Evolutionary conservation across 1,140 invertebrate species (phyloP), one percentile per base, ranked within the genome.

Genomic region (Conus betulinus): DNA sequence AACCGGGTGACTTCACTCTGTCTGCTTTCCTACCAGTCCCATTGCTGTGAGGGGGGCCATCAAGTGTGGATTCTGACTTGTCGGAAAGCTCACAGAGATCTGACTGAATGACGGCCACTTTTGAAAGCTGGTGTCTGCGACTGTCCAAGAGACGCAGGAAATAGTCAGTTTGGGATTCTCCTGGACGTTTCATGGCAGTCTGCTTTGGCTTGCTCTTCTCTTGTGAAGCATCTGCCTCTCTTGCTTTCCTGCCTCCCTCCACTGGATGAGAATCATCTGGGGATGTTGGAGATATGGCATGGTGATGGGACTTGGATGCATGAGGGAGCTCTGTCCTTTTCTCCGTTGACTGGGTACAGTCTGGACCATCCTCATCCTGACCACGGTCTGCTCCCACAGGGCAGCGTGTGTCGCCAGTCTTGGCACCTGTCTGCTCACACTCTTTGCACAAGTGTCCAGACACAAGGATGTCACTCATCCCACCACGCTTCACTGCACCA

Each of bases 71-170:
- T 78, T 78, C 25, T 53, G 51, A 53, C 13, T 4, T 23, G 7
- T 55, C 8, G 1, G 76, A 25, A n/a, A 8, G 17, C 13, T 25
- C 25, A 13, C 25, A 39, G 25, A 51, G n/a, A 55, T 79, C 71
- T 57, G 76, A 67, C 67, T 92, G 90, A 71, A 90, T 82, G 55
- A 92, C 89, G 39, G 89, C 89, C 83, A 92, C 85, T 78, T 88
- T 87, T 84, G 88, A 89, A 15, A 92, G 88, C 17, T 92, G 55
- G 63, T 89, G 85, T 90, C 91, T 91, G 79, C 89, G 85, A 52
- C 76, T 91, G 71, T 88, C 85, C 76, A 92, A 87, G 20, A 92
- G 82, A 27, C 87, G 85, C 89, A 90, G 88, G 8, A 92, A 84
- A 85, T 89, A 87, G 13, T 89, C 86, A 51, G 91, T 84, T 86